Percentiles rank a stretch among this genome's conserved stretches.
These are phyloP conservation scores for Phthorimaea operculella DNA, from an alignment of 1,140 invertebrate species.

Conservation along the genomic window DNA sequence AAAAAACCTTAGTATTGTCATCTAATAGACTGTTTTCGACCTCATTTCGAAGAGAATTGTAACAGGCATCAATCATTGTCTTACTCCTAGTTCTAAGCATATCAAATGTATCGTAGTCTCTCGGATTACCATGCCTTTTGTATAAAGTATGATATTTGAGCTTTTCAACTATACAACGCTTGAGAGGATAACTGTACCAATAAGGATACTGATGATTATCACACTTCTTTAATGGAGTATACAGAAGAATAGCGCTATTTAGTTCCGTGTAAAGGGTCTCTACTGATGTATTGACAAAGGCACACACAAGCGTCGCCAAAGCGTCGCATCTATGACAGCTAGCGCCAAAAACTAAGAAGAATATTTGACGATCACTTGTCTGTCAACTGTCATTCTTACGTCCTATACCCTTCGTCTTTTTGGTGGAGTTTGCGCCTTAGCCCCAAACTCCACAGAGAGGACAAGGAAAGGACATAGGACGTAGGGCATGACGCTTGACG, in stretches of 20 bases:
- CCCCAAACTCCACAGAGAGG: no score
- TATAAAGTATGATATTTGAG: not conserved
- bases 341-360: no score
- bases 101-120: slow-evolving; percentile 6
- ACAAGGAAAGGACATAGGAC: no score
- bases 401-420: no score
- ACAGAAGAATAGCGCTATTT: not conserved
- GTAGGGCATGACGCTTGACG: no score
- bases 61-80: not conserved
- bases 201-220: not conserved
- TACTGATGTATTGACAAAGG: no score
- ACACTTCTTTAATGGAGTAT: not conserved
- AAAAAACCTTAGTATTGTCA: not conserved
- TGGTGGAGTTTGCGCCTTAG: no score
- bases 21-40: not conserved
- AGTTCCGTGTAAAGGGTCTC: not conserved
- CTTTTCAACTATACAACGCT: not conserved
- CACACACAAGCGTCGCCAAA: no score
- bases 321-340: no score
- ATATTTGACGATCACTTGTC: no score
- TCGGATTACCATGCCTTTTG: not conserved
- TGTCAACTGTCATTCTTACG: no score
- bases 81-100: not conserved
- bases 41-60: not conserved
- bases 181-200: not conserved